Base-by-base conservation (phyloP, 2,888 invertebrate genomes). In the Lepetodrilus schrolli region DNA sequence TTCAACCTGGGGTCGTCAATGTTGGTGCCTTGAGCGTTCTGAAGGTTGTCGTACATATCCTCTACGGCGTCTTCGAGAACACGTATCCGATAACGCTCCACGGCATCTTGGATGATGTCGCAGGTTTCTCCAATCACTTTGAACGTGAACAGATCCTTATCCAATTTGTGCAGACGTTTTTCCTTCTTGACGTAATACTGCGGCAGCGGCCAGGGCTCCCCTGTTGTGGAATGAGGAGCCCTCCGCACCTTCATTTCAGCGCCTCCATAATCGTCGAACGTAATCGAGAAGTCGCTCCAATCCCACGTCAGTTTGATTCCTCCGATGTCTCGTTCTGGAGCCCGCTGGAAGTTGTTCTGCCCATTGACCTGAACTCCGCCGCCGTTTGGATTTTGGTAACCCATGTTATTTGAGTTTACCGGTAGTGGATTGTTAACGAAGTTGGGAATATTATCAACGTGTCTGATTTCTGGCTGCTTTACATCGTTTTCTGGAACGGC, bases 171-270 rank as follows among this genome's bases (percentile, higher is more conserved):
- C 4, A 86, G 77, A 74, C 78, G 82, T 4, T 88, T 88, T 20
- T 89, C 83, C 37, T 88, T 86, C 20, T 89, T 83, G 47, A 87
- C 84, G 80, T 91, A 91, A 49, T 90, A 80, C 76, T 93, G 92
- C 0, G 94, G 94, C 84, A 92, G 91, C 0, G 95, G 95, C 94
- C 95, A 95, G 0, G 94, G 92, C 88, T 93, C 92, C 0, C 94
- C 94, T 0, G 87, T 83, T 2, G 84, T 83, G 10, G 87, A 78
- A 72, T 86, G 85, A 1, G 87, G 87, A 0, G 87, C 84, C 2
- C 87, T 81, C 1, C 88, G 78, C n/a, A 86, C 87, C 74, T 90
- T 88, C 81, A 85, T 84, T 74, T 86, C 87, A 2, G 86, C 85
- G 50, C 81, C 82, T 4, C 85, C 84, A 76, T 84, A 86, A 72